A percentile compares a stretch with the other conserved stretches of the same genome.
Evolutionary conservation across 2,888 invertebrate genomes (phyloP).

Genomic region (Aquatica leii): DNA sequence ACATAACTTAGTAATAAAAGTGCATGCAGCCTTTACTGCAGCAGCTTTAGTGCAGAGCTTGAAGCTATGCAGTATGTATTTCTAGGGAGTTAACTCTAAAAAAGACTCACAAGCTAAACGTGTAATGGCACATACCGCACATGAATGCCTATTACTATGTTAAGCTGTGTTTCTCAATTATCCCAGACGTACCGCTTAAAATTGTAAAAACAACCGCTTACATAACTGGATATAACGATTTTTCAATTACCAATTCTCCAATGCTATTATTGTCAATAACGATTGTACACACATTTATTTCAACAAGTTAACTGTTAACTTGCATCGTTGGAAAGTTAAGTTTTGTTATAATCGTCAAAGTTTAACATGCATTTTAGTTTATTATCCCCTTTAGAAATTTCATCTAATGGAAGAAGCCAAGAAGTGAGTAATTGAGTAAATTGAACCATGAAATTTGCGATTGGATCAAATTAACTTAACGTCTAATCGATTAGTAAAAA

Average conservation of each 20-base stretch:
- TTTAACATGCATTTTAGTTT: no score
- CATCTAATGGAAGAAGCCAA: no score
- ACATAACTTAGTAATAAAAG: conserved; percentile 49
- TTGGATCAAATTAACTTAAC: no score
- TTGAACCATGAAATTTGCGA: no score
- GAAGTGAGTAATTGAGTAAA: no score
- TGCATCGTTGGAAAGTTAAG: no score
- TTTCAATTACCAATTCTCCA: conserved; percentile 11
- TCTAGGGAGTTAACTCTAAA: conserved; percentile 34
- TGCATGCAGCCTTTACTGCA: conserved; percentile 47
- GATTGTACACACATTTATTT: no score
- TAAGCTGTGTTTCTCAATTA: conserved; percentile 30
- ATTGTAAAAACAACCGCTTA: conserved; percentile 16
- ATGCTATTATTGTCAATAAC: conserved; percentile 3
- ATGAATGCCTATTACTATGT: conserved; percentile 37
- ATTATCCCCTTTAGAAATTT: no score
- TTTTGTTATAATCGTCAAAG: no score
- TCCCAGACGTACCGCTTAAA: conserved; percentile 12
- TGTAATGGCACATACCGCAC: conserved; percentile 31
- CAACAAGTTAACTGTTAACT: no score
- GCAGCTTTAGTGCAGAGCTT: conserved; percentile 42
- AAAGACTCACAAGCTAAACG: conserved; percentile 38
- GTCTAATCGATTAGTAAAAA: no score
- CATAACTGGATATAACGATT: conserved; percentile 22
- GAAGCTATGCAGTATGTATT: conserved; percentile 34